These are phyloP conservation scores for honey bee (Apis mellifera) DNA, from an alignment of 1,140 invertebrate species.

Conservation along the genomic window Amel_HAv3.1 CM009934.2:9656001-9656500, in stretches of 20 bases:
- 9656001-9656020: constrained; percentile 28
- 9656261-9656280: not conserved
- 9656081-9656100: not conserved
- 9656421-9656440: too few relatives aligned
- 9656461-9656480: too few relatives aligned
- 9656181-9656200: not conserved
- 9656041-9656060: constrained; percentile 42
- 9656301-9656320: not conserved
- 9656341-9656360: too few relatives aligned
- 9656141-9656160: constrained; percentile 27
- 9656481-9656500: too few relatives aligned
- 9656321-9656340: not conserved
- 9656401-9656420: too few relatives aligned
- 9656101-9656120: too few relatives aligned
- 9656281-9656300: not conserved
- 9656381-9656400: too few relatives aligned
- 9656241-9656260: not conserved
- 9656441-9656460: too few relatives aligned
- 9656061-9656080: constrained; percentile 23
- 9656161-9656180: constrained; percentile 28
- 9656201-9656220: constrained; percentile 10
- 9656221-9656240: constrained; percentile 11
- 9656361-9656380: too few relatives aligned
- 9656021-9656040: constrained; percentile 40
- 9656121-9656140: constrained; percentile 15